Base-by-base conservation (phyloP, 2,888 invertebrate genomes). In the Brachycybe producta region DNA sequence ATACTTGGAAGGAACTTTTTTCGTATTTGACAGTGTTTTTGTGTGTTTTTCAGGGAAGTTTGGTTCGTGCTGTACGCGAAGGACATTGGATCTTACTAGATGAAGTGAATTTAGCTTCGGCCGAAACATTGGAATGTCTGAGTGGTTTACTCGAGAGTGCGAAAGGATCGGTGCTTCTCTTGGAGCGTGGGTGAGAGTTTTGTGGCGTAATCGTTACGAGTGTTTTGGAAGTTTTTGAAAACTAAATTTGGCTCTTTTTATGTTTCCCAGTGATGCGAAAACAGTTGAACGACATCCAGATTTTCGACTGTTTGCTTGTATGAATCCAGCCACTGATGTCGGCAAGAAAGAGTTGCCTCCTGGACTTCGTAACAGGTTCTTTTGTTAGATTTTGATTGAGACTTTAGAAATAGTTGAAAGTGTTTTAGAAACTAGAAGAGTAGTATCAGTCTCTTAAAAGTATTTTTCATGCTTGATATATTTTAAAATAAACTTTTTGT, bases 301-400 rank as follows among this genome's bases (percentile, higher is more conserved):
- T 60, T 97, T 98, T 63, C 82, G 88, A 0, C 74, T 99, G 40
- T 95, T 99, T 67, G 95, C 97, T 2, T 98, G 97, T 61, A 99
- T 99, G 98, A 99, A 99, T 70, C 98, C 98, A 3, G 94, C 95
- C 0, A 98, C 95, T 0, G 98, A 99, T 70, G 82, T 97, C 1
- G 98, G 98, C 0, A 99, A 99, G 67, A 87, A 87, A 64, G 90
- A 97, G 64, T 72, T 99, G 40, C 90, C 97, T 0, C 76, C 83
- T 1, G 92, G 94, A 5, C 75, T 98, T 13, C 75, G 97, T 58
- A 92, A 92, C 70, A 77, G 94, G 72, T 73, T 59, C 30, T 34
- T 7, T 21, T 47, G 23, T 44, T 36, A 43, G 51, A 21, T 41
- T 42, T 26, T 32, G 32, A 26, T n/a, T n/a, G n/a, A n/a, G n/a